phyloP scores from a whole-genome alignment of 2,888 invertebrate species.

The Netelia melanura region DNA sequence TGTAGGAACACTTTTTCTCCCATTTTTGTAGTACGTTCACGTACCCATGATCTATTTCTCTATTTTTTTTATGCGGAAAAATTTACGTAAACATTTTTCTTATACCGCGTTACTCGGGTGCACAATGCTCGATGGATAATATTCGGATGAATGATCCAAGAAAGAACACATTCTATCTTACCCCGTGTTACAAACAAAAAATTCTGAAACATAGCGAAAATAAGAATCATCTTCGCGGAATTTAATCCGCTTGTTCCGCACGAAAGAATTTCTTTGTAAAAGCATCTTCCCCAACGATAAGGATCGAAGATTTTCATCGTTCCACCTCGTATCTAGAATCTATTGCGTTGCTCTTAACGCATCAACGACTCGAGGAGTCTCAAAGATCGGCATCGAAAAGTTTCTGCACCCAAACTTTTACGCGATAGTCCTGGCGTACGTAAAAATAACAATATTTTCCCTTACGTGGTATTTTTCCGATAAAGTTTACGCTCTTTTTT shows the following conservation, averaged over 20 bases:
- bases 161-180: too few relatives aligned
- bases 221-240: conserved; percentile 25
- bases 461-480: conserved; percentile 5
- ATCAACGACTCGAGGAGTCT: background rate
- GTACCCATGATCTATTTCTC: background rate
- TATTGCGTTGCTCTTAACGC: background rate
- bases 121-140: too few relatives aligned
- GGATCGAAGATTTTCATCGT: background rate
- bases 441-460: conserved; percentile 8
- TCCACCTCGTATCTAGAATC: background rate
- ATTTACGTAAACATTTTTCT: background rate
- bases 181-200: background rate
- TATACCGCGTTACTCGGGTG: too few relatives aligned
- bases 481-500: conserved; percentile 5
- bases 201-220: background rate
- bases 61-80: background rate
- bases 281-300: background rate
- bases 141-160: too few relatives aligned
- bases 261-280: conserved; percentile 29
- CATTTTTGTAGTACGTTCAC: background rate
- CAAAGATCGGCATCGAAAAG: conserved; percentile 1
- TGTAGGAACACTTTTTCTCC: conserved; percentile 30
- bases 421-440: background rate
- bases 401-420: background rate
- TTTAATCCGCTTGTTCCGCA: conserved; percentile 11